Conservation (phyloP, 2,888 invertebrate genomes). For the Prionchulus punctatus region DNA sequence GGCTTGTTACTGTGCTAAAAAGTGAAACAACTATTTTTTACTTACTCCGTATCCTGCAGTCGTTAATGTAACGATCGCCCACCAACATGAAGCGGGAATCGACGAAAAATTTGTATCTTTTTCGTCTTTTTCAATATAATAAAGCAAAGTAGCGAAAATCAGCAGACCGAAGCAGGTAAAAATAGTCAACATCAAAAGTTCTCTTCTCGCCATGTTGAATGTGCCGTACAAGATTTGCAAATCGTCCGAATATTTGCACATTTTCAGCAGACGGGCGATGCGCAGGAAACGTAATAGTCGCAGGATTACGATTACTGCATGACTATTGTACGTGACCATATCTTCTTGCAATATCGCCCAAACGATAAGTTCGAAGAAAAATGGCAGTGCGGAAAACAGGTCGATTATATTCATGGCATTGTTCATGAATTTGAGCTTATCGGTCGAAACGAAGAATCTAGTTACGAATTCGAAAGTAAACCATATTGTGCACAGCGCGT, state of each 20-base stretch:
- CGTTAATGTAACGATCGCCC: background rate
- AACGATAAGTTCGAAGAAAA: background rate
- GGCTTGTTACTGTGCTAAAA: background rate
- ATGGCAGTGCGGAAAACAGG: background rate
- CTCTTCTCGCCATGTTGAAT: background rate
- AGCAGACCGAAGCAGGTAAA: background rate
- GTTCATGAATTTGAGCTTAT: background rate
- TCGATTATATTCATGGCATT: background rate
- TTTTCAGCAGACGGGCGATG: background rate
- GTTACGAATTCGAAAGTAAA: background rate
- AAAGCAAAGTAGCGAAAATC: background rate
- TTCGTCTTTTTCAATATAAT: background rate
- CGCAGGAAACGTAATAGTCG: background rate
- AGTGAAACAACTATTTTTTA: background rate
- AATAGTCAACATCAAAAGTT: background rate
- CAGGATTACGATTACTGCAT: background rate
- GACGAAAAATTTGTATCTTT: background rate
- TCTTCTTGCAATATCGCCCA: background rate
- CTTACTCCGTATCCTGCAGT: background rate
- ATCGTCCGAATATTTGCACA: background rate
- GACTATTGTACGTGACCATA: background rate
- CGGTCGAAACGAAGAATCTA: background rate
- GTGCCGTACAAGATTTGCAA: background rate
- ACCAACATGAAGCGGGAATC: background rate
- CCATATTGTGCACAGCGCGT: background rate